Percentiles rank a stretch among this genome's conserved stretches.
phyloP scores from a whole-genome alignment of 2,888 invertebrate species.

The Drosophila stalkeri region DNA sequence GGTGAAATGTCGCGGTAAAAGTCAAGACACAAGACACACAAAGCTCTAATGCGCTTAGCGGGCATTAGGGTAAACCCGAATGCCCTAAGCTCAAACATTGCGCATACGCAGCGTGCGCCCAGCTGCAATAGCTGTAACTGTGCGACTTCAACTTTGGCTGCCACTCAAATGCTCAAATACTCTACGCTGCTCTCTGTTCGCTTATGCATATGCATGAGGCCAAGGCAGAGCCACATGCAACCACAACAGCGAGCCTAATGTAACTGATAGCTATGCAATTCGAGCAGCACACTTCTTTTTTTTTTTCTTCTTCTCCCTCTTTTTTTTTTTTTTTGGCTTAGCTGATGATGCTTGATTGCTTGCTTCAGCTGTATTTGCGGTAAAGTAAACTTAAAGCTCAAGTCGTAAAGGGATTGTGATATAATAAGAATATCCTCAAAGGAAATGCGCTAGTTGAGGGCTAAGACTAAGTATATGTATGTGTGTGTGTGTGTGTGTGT shows the following conservation, averaged over 20 bases:
- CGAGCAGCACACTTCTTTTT: neutral
- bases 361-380: slow-evolving; percentile 3
- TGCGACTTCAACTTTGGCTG: slow-evolving; percentile 14
- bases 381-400: slow-evolving; percentile 35
- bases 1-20: slow-evolving; percentile 17
- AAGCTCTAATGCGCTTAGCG: slow-evolving; percentile 54
- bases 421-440: slow-evolving; percentile 42
- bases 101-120: slow-evolving; percentile 56
- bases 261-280: slow-evolving; percentile 49
- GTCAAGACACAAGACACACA: slow-evolving; percentile 25
- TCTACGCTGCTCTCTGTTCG: slow-evolving; percentile 33
- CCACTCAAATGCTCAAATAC: slow-evolving; percentile 20
- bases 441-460: slow-evolving; percentile 34
- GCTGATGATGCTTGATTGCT: slow-evolving; percentile 1
- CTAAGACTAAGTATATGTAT: too few relatives aligned
- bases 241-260: slow-evolving; percentile 25
- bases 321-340: slow-evolving; percentile 16
- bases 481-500: slow-evolving; percentile 1
- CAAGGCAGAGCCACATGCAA: slow-evolving; percentile 2
- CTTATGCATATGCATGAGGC: slow-evolving; percentile 64
- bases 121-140: slow-evolving; percentile 18
- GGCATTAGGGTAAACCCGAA: slow-evolving; percentile 28
- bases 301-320: too few relatives aligned
- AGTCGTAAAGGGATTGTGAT: slow-evolving; percentile 26
- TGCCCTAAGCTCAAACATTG: slow-evolving; percentile 41